Evolutionary conservation across 2,797 vertebrate species (phyloP).

Genomic region (Alcedo quadribrachys): DNA sequence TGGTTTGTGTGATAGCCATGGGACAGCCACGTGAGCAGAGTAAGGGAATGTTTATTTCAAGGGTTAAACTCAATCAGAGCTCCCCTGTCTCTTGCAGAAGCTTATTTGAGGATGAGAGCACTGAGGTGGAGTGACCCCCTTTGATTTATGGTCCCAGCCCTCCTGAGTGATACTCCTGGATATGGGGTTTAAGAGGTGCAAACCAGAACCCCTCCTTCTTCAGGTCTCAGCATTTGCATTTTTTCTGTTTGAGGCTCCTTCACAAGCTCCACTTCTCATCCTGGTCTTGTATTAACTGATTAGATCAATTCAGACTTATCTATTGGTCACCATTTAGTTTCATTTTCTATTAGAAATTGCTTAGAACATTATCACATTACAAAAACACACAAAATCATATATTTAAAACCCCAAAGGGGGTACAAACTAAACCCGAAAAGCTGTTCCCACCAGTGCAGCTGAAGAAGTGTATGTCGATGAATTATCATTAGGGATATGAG

Average conservation of each 20-base stretch:
- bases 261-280: neutral
- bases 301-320: neutral
- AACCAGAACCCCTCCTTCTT: neutral
- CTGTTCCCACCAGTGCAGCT: neutral
- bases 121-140: neutral
- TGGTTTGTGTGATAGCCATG: neutral
- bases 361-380: neutral
- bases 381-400: neutral
- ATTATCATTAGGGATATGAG: neutral
- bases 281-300: neutral
- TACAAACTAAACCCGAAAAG: neutral
- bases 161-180: fast-evolving
- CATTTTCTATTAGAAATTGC: slow-evolving; percentile 2
- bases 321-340: neutral
- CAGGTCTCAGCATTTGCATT: neutral
- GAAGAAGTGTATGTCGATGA: neutral
- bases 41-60: neutral
- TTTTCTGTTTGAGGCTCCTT: neutral
- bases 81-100: neutral
- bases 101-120: neutral
- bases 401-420: neutral
- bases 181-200: neutral
- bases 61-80: neutral
- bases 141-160: neutral
- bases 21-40: neutral